Base-by-base conservation (phyloP, 2,797 vertebrate species). In the Pterois miles region DNA sequence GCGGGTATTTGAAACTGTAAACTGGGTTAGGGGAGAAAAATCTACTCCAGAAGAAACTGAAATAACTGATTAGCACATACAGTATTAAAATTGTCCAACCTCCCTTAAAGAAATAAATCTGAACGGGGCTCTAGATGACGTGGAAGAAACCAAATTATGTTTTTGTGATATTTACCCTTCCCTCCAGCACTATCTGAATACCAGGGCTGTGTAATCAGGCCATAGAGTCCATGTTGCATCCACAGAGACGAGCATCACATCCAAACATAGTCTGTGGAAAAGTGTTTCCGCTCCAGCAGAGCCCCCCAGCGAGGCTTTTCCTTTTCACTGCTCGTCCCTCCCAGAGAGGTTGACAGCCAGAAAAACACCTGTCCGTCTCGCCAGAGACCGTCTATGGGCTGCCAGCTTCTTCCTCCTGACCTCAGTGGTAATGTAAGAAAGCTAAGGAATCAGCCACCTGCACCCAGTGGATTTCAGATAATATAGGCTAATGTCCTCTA, bases 111-210 rank as follows among this genome's bases (percentile, higher is more conserved):
- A 76, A 66, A 73, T 70, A 43, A 68, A 80, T 60, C 53, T 76
- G 48, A 74, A 79, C 8, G 6, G 38, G 14, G 20, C 67, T 62
- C n/a, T 31, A 65, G 62, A 69, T 77, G 70, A 73, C 53, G 58
- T 31, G 48, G 34, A 74, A 66, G 75, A 84, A 81, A 81, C 66
- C 22, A 76, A 74, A 76, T 56, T 4, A 33, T 72, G 82, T 53
- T 57, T 58, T 43, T 57, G 60, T 34, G 34, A 83, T 86, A 93
- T 94, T 94, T 93, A 95, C 95, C 95, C 89, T 93, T 94, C 86
- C 91, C 92, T 91, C 86, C 88, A 91, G 90, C 90, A 83, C 89
- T 91, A 90, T 89, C 88, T 93, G 89, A 91, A 91, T 78, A 89
- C 81, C 89, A 89, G 88, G 88, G 84, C 85, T 88, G 86, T 71